These are phyloP conservation scores for Acronicta psi DNA, from an alignment of 2,888 invertebrate species.

Conservation along the genomic window DNA sequence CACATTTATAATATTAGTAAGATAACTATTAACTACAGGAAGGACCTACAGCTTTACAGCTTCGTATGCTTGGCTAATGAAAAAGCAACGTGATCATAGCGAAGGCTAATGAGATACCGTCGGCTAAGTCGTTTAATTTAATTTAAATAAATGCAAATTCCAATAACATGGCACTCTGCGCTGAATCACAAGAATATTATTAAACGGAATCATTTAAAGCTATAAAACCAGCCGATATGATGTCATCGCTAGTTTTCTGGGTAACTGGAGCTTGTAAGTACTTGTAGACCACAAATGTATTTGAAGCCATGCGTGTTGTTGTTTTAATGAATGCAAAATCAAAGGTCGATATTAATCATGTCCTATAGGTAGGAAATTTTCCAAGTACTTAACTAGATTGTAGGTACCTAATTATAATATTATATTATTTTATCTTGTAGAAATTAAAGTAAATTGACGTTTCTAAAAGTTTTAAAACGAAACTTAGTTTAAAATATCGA, in stretches of 20 bases:
- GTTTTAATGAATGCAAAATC: not conserved
- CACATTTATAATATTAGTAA: no score
- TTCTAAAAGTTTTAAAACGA: no score
- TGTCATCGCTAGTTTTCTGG: slow-evolving; percentile 17
- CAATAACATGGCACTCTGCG: not conserved
- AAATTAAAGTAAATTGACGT: no score
- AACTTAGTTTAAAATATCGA: no score
- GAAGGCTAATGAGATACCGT: slow-evolving; percentile 28
- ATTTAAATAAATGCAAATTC: slow-evolving; percentile 28
- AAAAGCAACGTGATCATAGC: slow-evolving; percentile 1
- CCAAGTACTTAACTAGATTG: no score
- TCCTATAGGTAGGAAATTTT: no score
- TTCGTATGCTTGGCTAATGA: no score
- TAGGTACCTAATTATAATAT: no score
- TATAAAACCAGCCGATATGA: slow-evolving; percentile 15
- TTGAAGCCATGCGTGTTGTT: not conserved
- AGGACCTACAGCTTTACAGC: no score
- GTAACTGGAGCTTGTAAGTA: slow-evolving; percentile 4
- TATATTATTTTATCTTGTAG: no score
- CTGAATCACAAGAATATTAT: slow-evolving; percentile 7
- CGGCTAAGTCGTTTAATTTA: slow-evolving; percentile 26
- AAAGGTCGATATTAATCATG: no score
- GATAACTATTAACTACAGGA: no score
- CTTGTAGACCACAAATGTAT: slow-evolving; percentile 4
- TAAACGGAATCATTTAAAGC: slow-evolving; percentile 17